phyloP scores from a whole-genome alignment of 2,797 vertebrate genomes.

The Gypaetus barbatus region DNA sequence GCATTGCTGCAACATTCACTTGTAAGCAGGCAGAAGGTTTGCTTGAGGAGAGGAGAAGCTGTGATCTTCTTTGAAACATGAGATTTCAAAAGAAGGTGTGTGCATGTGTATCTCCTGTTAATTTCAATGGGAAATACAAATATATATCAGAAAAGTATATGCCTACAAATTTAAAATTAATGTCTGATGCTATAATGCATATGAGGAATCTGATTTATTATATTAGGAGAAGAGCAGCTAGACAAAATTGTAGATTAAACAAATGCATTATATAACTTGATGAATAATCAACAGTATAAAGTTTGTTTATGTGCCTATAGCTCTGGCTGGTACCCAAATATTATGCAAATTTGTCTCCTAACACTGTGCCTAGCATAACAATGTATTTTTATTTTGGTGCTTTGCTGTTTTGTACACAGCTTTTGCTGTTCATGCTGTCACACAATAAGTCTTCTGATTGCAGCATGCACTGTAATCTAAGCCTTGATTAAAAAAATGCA shows the following conservation, averaged over 20 bases:
- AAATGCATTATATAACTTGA: background rate
- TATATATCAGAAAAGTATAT: background rate
- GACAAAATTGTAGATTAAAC: background rate
- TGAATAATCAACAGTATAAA: background rate
- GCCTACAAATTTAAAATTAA: background rate
- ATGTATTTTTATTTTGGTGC: background rate
- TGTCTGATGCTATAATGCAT: background rate
- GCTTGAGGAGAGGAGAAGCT: background rate
- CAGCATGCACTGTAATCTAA: background rate
- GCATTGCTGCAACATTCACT: background rate
- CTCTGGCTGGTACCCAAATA: background rate
- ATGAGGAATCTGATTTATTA: background rate
- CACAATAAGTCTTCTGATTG: slow-evolving; percentile 1
- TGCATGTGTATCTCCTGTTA: background rate
- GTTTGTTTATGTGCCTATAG: background rate
- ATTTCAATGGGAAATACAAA: background rate
- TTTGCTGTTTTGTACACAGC: background rate
- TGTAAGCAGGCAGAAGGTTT: background rate
- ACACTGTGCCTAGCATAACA: background rate
- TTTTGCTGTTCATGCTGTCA: background rate
- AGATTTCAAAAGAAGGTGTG: background rate
- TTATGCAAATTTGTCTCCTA: background rate
- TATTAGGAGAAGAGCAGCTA: background rate
- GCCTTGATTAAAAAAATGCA: slow-evolving; percentile 2
- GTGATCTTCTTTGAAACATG: background rate